Conservation (phyloP, 1,140 invertebrate species). For the Patella vulgata region DNA sequence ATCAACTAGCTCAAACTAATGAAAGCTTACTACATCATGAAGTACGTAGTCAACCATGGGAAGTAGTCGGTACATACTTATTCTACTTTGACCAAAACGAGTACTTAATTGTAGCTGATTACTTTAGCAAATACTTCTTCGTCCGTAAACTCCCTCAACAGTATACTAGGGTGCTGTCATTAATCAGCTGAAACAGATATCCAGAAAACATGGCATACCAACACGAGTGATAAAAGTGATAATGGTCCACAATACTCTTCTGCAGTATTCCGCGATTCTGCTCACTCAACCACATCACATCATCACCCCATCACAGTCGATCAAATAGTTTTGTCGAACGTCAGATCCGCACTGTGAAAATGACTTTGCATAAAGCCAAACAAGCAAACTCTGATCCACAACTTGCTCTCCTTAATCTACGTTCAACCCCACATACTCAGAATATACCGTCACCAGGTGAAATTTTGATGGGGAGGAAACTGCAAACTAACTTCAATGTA, state of each 20-base stretch:
- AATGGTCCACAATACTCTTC: slow-evolving; percentile 6
- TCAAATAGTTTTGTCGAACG: background rate
- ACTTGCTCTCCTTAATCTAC: background rate
- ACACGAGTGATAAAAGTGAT: background rate
- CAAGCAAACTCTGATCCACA: background rate
- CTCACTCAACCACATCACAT: too few species aligned
- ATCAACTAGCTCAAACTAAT: background rate
- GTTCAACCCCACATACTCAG: background rate
- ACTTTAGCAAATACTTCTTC: slow-evolving; percentile 6
- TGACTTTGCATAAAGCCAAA: background rate
- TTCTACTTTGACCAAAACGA: slow-evolving; percentile 5
- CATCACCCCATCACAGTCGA: background rate
- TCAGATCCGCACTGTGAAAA: too few species aligned
- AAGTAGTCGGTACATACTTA: slow-evolving; percentile 6
- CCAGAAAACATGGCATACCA: slow-evolving; percentile 1
- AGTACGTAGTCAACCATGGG: background rate
- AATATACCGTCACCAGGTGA: slow-evolving; percentile 1
- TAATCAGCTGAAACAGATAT: background rate
- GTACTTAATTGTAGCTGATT: slow-evolving; percentile 14
- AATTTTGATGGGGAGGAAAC: background rate
- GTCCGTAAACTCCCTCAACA: background rate
- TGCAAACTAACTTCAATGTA: background rate
- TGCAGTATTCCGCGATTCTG: too few species aligned
- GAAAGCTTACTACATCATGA: slow-evolving; percentile 8
- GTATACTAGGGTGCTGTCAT: background rate